Conservation (phyloP, 2,797 vertebrate genomes). For the Tadarida brasiliensis region DNA sequence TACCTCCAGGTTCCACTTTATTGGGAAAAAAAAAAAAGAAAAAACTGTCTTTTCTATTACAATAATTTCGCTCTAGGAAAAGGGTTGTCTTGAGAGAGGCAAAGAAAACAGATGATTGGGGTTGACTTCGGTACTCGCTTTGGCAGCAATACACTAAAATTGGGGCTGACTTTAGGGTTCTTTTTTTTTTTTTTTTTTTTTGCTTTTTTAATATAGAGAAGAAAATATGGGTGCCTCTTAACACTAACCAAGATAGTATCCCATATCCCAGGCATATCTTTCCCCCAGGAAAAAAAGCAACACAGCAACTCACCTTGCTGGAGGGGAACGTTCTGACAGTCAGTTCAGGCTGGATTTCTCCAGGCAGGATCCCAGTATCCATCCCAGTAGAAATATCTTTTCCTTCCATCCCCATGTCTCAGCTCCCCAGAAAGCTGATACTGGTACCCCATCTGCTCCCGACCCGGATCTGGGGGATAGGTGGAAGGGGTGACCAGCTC, state of each 20-base stretch:
- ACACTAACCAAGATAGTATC: neutral
- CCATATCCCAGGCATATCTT: neutral
- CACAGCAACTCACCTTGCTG: neutral
- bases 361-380: neutral
- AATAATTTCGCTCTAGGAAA: constrained; percentile 29
- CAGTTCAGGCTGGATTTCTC: neutral
- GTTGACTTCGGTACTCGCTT: neutral
- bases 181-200: neutral
- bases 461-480: neutral
- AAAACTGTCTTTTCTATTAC: neutral
- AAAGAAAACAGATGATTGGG: neutral
- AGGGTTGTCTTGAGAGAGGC: neutral
- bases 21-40: neutral
- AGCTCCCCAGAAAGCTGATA: neutral
- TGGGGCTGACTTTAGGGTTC: no score
- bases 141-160: no score
- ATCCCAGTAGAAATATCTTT: neutral
- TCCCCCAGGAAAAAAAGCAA: neutral
- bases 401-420: neutral
- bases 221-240: neutral
- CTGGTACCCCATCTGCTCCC: neutral
- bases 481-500: neutral
- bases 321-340: neutral
- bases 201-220: neutral
- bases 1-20: neutral